Percentiles rank a stretch among this genome's conserved stretches.
These are phyloP conservation scores for Etheostoma nigrum DNA, from an alignment of 2,797 vertebrate genomes.

Conservation along the genomic window DNA sequence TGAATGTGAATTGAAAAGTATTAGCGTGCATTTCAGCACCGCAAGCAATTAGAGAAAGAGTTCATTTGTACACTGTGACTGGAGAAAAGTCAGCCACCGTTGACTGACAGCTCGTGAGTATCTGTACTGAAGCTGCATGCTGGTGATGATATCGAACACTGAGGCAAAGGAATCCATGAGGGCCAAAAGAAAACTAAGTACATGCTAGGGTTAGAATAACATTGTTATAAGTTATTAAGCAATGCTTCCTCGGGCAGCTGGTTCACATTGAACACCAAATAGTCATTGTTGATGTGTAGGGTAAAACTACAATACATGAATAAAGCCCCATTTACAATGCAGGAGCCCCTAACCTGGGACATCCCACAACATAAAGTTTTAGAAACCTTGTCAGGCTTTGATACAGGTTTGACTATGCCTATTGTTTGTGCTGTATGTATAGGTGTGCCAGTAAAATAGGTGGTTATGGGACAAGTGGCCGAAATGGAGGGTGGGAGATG, in stretches of 20 bases:
- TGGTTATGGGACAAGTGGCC: background rate
- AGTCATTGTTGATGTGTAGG: background rate
- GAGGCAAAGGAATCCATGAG: background rate
- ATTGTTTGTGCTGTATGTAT: conserved; percentile 14
- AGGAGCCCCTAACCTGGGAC: background rate
- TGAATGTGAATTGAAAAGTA: conserved; percentile 35
- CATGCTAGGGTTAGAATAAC: no score
- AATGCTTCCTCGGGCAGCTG: background rate
- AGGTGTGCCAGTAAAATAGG: background rate
- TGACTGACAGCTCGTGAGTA: conserved; percentile 39
- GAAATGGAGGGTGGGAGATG: background rate
- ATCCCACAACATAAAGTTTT: background rate
- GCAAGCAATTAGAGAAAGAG: conserved; percentile 39
- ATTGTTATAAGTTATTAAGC: background rate
- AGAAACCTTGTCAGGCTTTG: conserved; percentile 2
- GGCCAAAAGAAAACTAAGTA: conserved; percentile 3
- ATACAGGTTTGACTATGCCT: conserved; percentile 2
- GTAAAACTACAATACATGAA: conserved; percentile 1
- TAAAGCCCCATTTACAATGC: background rate
- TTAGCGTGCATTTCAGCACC: conserved; percentile 38
- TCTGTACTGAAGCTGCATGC: conserved; percentile 13
- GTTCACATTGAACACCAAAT: background rate
- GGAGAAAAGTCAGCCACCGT: conserved; percentile 32
- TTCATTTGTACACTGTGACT: conserved; percentile 35
- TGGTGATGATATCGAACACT: background rate